Evolutionary conservation across 2,113 vertebrate genomes (phyloP).

Genomic region (Sylvilagus bachmani): DNA sequence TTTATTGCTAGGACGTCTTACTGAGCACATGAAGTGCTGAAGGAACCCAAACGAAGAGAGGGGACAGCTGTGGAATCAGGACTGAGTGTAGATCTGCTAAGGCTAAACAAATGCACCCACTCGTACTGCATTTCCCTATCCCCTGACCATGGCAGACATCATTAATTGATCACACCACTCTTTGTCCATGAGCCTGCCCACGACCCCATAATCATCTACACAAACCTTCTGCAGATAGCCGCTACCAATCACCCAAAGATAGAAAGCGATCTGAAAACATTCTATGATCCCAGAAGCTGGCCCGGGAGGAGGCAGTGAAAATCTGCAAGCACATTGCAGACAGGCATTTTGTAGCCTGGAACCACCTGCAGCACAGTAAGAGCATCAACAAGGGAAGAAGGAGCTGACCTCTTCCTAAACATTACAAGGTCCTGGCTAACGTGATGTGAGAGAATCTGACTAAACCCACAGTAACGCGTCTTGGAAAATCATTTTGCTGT

Average conservation of each 20-base stretch:
- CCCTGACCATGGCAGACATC: neutral
- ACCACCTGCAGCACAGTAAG: neutral
- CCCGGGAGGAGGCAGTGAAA: neutral
- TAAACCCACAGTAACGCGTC: neutral
- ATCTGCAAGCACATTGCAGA: neutral
- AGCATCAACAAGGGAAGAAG: accelerated
- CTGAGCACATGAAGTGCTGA: neutral
- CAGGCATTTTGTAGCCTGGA: neutral
- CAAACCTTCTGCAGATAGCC: neutral
- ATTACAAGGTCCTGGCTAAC: neutral
- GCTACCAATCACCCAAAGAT: neutral
- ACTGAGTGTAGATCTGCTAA: accelerated
- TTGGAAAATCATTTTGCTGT: neutral
- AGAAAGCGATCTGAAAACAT: neutral
- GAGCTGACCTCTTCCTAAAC: neutral
- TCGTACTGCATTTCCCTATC: too few species aligned
- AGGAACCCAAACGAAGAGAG: neutral
- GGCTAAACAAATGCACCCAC: neutral
- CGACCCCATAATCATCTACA: neutral
- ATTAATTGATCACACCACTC: neutral
- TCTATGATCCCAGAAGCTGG: neutral
- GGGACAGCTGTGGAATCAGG: neutral
- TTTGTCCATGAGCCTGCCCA: neutral
- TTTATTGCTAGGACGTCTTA: neutral
- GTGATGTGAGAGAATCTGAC: neutral